These are phyloP conservation scores for Anableps anableps DNA, from an alignment of 2,797 vertebrate species.

Conservation along the genomic window DNA sequence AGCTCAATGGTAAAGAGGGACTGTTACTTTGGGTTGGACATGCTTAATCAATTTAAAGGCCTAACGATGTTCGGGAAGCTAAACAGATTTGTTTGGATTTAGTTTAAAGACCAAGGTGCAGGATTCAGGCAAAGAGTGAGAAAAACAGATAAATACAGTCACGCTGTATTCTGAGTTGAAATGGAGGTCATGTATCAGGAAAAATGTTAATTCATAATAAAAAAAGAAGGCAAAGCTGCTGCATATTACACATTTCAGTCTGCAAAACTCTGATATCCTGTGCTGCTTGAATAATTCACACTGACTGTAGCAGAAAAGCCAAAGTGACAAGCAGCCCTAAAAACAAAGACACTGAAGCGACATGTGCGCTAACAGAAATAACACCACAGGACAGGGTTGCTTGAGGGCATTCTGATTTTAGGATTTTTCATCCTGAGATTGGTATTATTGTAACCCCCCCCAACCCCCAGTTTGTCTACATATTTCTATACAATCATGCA, in stretches of 20 bases:
- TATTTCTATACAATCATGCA: slow-evolving; percentile 30
- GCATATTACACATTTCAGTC: slow-evolving; percentile 17
- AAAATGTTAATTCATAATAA: slow-evolving; percentile 41
- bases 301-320: slow-evolving; percentile 28
- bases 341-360: slow-evolving; percentile 23
- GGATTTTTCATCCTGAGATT: slow-evolving; percentile 54
- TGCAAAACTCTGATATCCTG: not conserved
- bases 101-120: slow-evolving; percentile 61
- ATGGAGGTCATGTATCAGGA: slow-evolving; percentile 19
- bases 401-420: slow-evolving; percentile 38
- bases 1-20: slow-evolving; percentile 47
- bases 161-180: slow-evolving; percentile 27
- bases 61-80: slow-evolving; percentile 52
- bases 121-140: slow-evolving; percentile 24
- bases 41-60: slow-evolving; percentile 52
- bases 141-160: slow-evolving; percentile 44
- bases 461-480: slow-evolving; percentile 21
- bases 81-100: slow-evolving; percentile 43
- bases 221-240: slow-evolving; percentile 5
- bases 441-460: slow-evolving; percentile 33
- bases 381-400: slow-evolving; percentile 34
- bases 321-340: slow-evolving; percentile 7
- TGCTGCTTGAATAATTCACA: slow-evolving; percentile 20
- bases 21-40: slow-evolving; percentile 48
- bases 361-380: slow-evolving; percentile 43